These are phyloP conservation scores for Drosophila asahinai DNA, from an alignment of 1,140 invertebrate genomes.

Conservation along the genomic window DNA sequence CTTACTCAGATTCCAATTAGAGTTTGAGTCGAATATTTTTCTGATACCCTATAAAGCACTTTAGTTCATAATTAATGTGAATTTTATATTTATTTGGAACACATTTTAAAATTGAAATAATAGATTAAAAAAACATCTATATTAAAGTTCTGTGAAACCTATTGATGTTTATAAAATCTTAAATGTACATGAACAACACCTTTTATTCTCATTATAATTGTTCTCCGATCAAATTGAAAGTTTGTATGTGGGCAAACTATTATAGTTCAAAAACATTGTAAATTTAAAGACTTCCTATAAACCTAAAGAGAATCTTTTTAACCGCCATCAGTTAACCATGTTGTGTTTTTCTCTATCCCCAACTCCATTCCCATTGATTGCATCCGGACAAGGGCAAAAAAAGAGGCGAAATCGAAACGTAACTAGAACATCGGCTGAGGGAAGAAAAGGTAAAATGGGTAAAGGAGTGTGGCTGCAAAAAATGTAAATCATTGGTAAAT, in stretches of 20 bases:
- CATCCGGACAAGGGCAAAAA: conserved; percentile 1
- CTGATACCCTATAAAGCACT: background rate
- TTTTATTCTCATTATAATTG: background rate
- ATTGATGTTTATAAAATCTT: no score
- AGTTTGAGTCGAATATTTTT: conserved; percentile 34
- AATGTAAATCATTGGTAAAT: conserved; percentile 56
- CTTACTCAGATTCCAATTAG: conserved; percentile 59
- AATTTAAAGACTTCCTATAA: background rate
- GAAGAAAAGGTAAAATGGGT: conserved; percentile 9
- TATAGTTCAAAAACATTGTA: background rate
- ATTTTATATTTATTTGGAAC: no score
- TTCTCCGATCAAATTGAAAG: background rate
- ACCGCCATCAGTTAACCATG: no score
- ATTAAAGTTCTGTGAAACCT: no score
- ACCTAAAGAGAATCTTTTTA: background rate
- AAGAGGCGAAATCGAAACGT: background rate
- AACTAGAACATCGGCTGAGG: conserved; percentile 21
- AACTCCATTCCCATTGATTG: conserved; percentile 17
- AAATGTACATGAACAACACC: background rate
- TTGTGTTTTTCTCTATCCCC: background rate
- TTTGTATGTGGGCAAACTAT: background rate
- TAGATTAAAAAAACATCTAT: no score
- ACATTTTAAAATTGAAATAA: no score
- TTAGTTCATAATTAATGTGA: no score
- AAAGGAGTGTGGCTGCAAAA: conserved; percentile 22